Conservation (phyloP, 2,888 invertebrate genomes). For the Acrobasis repandana region DNA sequence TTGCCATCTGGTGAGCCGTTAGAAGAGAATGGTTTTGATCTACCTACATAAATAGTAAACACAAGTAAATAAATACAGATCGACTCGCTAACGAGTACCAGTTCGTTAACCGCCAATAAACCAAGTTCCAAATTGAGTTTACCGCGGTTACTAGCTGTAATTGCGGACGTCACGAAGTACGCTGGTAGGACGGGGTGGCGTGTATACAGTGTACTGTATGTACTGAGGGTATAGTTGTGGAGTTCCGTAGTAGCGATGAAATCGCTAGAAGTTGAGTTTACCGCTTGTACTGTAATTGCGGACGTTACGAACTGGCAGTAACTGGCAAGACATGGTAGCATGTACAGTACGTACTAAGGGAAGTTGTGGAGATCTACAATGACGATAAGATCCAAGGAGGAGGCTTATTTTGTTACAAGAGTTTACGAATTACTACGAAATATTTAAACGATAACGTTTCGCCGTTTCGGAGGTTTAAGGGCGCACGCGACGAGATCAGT, state of each 20-base stretch:
- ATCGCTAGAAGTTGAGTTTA: no score
- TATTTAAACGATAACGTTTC: no score
- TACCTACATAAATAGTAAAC: background rate
- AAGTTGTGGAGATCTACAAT: background rate
- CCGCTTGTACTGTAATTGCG: background rate
- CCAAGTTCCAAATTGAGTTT: slow-evolving; percentile 33
- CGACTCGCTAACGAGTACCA: background rate
- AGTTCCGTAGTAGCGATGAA: background rate
- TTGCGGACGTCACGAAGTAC: slow-evolving; percentile 1
- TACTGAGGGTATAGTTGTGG: slow-evolving; percentile 27
- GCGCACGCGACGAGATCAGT: no score
- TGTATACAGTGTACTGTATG: slow-evolving; percentile 24
- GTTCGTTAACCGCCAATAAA: slow-evolving; percentile 30
- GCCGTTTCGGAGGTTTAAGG: no score
- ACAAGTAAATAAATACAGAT: slow-evolving; percentile 4
- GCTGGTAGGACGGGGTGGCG: slow-evolving; percentile 27
- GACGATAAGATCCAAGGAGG: no score
- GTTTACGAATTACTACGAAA: no score
- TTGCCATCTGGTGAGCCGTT: no score
- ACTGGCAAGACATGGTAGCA: slow-evolving; percentile 26
- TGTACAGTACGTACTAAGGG: slow-evolving; percentile 28
- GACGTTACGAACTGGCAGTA: background rate
- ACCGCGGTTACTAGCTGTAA: slow-evolving; percentile 14
- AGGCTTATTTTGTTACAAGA: no score
- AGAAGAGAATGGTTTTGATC: background rate